Evolutionary conservation across 2,797 vertebrate genomes (phyloP), one percentile per base, ranked within the genome.

Genomic region (Hydrocynus forskahlii): DNA sequence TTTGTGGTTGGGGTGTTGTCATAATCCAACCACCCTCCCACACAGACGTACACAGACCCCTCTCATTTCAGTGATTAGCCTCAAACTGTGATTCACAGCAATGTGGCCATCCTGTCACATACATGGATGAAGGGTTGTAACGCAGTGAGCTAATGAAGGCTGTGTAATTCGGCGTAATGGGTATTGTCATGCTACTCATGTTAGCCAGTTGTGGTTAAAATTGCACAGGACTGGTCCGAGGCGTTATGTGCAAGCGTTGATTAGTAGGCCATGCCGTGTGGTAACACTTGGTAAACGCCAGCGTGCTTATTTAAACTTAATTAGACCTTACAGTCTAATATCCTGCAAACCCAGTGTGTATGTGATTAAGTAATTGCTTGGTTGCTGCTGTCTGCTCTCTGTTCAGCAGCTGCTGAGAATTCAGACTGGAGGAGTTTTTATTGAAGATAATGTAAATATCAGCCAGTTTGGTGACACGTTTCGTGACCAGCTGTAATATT

Each of bases 31-130:
- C 45, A 35, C n/a, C 45, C 38, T 80, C 77, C 17, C 50, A 52
- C 55, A 60, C 77, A 74, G 71, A 45, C 68, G 64, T 64, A 55
- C 17, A 66, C 79, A 79, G 74, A 78, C 85, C 68, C 75, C 79
- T 67, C 35, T 83, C 78, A 76, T 85, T 77, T 79, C 50, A 76
- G 50, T 83, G 81, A 91, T 76, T 69, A 67, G 68, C 59, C 73
- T 85, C 64, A 80, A 72, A 87, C 81, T 78, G 73, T 76, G 79
- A 81, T 80, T 82, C 67, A 52, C 77, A 86, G 83, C 75, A 81
- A 88, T 82, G 88, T 87, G 78, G 79, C 71, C 83, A 80, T 86
- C 81, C 83, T 84, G 81, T 77, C 81, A 85, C 75, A 81, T 75
- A 64, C 16, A 45, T 74, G 82, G 76, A 69, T 16, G 60, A 73